phyloP scores from a whole-genome alignment of 2,797 vertebrate genomes.

The Synanceia verrucosa region DNA sequence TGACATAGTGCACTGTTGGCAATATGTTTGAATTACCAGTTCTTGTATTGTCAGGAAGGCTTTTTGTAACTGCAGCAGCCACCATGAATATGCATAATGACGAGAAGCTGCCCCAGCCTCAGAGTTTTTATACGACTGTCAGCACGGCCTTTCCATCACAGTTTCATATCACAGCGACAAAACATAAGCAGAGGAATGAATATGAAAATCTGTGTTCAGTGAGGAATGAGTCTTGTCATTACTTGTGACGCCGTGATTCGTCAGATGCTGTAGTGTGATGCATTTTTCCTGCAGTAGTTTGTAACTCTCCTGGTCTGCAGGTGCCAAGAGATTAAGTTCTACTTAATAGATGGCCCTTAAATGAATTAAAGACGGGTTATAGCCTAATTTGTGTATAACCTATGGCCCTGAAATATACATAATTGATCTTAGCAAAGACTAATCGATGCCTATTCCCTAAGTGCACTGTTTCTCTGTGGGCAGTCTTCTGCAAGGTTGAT shows the following conservation, averaged over 20 bases:
- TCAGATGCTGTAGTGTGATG: constrained; percentile 43
- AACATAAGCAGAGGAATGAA: constrained; percentile 46
- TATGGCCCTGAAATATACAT: constrained; percentile 34
- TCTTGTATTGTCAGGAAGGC: constrained; percentile 55
- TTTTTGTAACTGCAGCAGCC: constrained; percentile 39
- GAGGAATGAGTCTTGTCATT: constrained; percentile 63
- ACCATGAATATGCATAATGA: constrained; percentile 67
- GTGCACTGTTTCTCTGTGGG: constrained; percentile 21
- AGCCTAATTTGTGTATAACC: constrained; percentile 44
- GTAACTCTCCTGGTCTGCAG: neutral
- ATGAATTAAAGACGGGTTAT: constrained; percentile 54
- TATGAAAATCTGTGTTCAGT: constrained; percentile 51
- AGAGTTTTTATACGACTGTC: constrained; percentile 56
- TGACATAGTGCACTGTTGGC: constrained; percentile 60
- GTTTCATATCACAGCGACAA: constrained; percentile 54
- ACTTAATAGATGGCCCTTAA: constrained; percentile 42
- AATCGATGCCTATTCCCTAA: constrained; percentile 51
- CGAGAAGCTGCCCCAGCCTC: constrained; percentile 45
- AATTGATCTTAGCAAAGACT: constrained; percentile 39
- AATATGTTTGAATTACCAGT: constrained; percentile 70
- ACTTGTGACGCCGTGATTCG: constrained; percentile 48
- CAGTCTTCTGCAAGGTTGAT: constrained; percentile 41
- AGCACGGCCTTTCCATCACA: constrained; percentile 45
- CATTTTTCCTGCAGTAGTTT: constrained; percentile 25
- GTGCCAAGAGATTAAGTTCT: constrained; percentile 33